Evolutionary conservation across 2,113 vertebrate species (phyloP), one percentile per base, ranked within the genome.

Genomic region (Origma solitaria): DNA sequence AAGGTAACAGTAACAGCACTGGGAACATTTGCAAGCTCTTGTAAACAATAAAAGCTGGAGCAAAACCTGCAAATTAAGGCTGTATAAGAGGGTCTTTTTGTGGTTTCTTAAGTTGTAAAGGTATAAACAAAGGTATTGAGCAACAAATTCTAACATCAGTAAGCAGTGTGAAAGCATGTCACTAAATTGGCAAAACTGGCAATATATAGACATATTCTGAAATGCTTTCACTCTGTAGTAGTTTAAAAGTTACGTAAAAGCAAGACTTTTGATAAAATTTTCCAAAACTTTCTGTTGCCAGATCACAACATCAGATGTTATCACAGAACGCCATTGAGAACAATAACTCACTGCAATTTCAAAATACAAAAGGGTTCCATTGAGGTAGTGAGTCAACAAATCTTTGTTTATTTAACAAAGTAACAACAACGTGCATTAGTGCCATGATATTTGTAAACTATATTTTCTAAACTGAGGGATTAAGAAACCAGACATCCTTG

Each of bases 341-440:
- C 77, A 90, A 60, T 56, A 92, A 81, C 11, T 75, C 91, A 42
- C 47, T 56, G 50, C 75, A 94, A 89, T 95, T 96, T 91, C 86
- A 86, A 89, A 90, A 84, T 7, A 80, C 58, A 91, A 72, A 77
- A 77, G 38, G 27, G 28, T 50, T 82, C 58, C 69, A n/a, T 1
- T 33, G 72, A 88, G 60, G 73, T 61, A 72, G 30, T 9, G 30
- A 87, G 45, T 76, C 89, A 91, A 87, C 77, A 90, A 92, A 86
- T 31, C 23, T 51, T 62, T 82, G 54, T 37, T 88, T 85, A 78
- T 53, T 86, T 94, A 81, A 69, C 47, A 19, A 65, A 79, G 28
- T 56, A 65, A 80, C 38, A 65, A 73, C 30, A 54, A 31, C 16
- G 40, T n/a, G 53, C 65, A 72, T 81, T 73, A 58, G 16, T 54